A percentile compares a stretch with the other conserved stretches of the same genome.
These are phyloP conservation scores for Meteorus cinctellus DNA, from an alignment of 2,888 invertebrate genomes.

Conservation along the genomic window DNA sequence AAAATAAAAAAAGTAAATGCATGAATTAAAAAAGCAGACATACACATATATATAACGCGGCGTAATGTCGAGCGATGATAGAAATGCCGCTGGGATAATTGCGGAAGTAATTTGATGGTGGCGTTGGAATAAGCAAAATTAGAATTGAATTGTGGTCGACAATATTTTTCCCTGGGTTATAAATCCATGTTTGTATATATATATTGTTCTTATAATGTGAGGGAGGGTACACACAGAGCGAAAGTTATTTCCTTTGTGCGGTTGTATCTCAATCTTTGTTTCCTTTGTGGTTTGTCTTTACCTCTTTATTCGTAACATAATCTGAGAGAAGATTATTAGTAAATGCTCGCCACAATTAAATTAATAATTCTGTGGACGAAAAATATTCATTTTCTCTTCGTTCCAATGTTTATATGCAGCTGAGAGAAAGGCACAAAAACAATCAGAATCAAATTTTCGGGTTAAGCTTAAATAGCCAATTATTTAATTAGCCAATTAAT, in stretches of 20 bases:
- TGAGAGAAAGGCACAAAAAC: no score
- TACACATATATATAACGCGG: not conserved
- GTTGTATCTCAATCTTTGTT: constrained; percentile 14
- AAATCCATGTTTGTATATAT: constrained; percentile 14
- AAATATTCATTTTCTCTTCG: not conserved
- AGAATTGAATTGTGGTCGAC: constrained; percentile 58
- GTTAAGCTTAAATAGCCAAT: no score
- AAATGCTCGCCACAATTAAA: constrained; percentile 1
- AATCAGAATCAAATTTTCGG: no score
- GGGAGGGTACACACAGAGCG: not conserved
- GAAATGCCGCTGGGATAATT: constrained; percentile 54
- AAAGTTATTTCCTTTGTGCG: constrained; percentile 6
- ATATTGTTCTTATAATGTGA: not conserved
- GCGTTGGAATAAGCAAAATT: constrained; percentile 43
- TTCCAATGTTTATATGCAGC: not conserved
- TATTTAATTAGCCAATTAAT: no score
- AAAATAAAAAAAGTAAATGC: constrained; percentile 31
- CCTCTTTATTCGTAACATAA: not conserved
- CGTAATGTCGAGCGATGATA: constrained; percentile 50
- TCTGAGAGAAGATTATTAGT: not conserved
- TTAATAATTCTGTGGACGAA: not conserved
- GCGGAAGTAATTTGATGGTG: constrained; percentile 52
- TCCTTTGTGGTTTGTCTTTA: not conserved
- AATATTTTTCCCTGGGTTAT: constrained; percentile 38
- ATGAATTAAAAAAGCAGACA: not conserved